Evolutionary conservation across 1,140 invertebrate species (phyloP).

Genomic region (Drosophila gunungcola): DNA sequence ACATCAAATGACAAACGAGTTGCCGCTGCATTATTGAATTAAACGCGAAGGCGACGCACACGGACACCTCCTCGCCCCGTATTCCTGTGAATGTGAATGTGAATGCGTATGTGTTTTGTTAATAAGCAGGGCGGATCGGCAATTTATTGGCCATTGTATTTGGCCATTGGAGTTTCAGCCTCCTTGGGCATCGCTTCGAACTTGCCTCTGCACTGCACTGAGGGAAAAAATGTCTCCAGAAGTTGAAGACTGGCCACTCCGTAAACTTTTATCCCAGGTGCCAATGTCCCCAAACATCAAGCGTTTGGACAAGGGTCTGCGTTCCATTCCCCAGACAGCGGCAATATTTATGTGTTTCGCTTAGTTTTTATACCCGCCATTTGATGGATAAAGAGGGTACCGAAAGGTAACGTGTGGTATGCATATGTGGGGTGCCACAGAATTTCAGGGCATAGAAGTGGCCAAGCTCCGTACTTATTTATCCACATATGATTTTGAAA

Average conservation of each 20-base stretch:
- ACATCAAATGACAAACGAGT: constrained; percentile 60
- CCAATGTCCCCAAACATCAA: not conserved
- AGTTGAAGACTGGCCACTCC: not conserved
- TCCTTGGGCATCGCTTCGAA: too few species aligned
- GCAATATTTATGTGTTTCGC: constrained; percentile 4
- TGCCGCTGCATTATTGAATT: constrained; percentile 75
- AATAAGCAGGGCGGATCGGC: constrained; percentile 43
- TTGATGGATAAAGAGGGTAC: constrained; percentile 1
- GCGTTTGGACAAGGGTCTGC: constrained; percentile 3
- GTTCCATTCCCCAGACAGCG: constrained; percentile 1
- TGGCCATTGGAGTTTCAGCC: not conserved
- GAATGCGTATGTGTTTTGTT: constrained; percentile 20
- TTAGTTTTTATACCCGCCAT: not conserved
- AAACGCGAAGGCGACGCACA: constrained; percentile 49
- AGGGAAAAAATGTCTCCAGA: not conserved
- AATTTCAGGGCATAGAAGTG: not conserved
- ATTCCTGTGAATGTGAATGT: not conserved
- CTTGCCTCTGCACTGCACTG: not conserved
- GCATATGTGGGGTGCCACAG: too few species aligned
- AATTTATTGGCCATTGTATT: constrained; percentile 57
- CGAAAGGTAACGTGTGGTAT: not conserved
- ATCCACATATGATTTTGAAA: too few species aligned
- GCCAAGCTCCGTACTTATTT: too few species aligned
- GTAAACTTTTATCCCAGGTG: not conserved
- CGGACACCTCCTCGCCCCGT: not conserved